phyloP scores from a whole-genome alignment of 2,888 invertebrate genomes.

The Limenitis arthemis region DNA sequence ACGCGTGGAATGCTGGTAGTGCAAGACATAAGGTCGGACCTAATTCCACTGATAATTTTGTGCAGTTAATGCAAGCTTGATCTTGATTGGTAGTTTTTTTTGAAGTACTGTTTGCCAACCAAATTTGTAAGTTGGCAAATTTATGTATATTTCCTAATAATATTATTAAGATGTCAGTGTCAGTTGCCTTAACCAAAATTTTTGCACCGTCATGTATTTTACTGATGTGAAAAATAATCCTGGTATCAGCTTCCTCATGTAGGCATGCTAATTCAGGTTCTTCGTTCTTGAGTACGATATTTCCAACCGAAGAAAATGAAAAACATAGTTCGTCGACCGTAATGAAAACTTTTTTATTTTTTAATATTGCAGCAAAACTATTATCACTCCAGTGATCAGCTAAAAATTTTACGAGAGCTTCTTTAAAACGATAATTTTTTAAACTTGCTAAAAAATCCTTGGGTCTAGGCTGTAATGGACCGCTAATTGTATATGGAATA shows the following conservation, averaged over 20 bases:
- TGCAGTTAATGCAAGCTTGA: not conserved
- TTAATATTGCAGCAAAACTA: conserved; percentile 17
- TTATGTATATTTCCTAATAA: conserved; percentile 10
- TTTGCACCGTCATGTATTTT: conserved; percentile 4
- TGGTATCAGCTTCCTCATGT: conserved; percentile 14
- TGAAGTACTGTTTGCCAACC: not conserved
- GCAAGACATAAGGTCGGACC: not conserved
- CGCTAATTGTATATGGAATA: conserved; percentile 19
- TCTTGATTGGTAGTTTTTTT: not conserved
- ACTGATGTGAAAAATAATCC: conserved; percentile 9
- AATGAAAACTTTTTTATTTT: conserved; percentile 18
- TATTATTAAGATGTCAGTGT: conserved; percentile 11
- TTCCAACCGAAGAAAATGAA: conserved; percentile 11
- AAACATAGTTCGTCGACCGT: conserved; percentile 11
- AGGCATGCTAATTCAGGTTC: conserved; percentile 8
- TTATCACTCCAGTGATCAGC: conserved; percentile 31
- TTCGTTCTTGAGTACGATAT: conserved; percentile 11
- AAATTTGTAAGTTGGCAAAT: not conserved
- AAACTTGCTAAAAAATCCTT: conserved; percentile 30
- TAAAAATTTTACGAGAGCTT: conserved; percentile 31
- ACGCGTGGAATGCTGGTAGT: not conserved
- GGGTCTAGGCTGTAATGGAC: conserved; percentile 29
- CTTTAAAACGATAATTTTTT: conserved; percentile 34
- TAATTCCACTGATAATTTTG: not conserved
- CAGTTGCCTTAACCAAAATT: conserved; percentile 9